These are phyloP conservation scores for Brenthis ino DNA, from an alignment of 2,888 invertebrate species.

Conservation along the genomic window DNA sequence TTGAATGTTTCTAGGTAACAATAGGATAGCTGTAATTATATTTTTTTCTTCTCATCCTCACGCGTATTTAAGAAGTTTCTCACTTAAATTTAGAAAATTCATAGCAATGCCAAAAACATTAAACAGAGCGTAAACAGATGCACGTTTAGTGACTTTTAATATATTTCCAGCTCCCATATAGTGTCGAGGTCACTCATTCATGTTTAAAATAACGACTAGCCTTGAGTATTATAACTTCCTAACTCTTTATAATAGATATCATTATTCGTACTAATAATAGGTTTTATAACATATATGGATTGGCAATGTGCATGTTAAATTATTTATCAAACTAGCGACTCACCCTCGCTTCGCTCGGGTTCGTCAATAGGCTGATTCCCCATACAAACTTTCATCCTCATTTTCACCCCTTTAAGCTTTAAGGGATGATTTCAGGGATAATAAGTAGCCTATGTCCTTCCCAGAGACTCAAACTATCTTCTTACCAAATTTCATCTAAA, in stretches of 20 bases:
- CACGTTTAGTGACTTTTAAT: slow-evolving; percentile 22
- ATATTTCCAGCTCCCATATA: slow-evolving; percentile 15
- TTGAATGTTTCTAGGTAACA: slow-evolving; percentile 22
- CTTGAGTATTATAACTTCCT: slow-evolving; percentile 26
- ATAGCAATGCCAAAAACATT: slow-evolving; percentile 64
- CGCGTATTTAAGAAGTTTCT: not conserved
- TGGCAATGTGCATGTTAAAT: too few relatives aligned
- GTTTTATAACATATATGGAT: not conserved
- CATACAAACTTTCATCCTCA: too few relatives aligned
- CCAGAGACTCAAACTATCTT: too few relatives aligned
- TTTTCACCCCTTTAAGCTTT: too few relatives aligned
- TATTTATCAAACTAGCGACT: too few relatives aligned
- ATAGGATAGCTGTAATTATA: slow-evolving; percentile 16
- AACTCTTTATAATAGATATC: slow-evolving; percentile 15
- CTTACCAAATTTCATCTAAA: too few relatives aligned
- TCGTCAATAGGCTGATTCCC: too few relatives aligned
- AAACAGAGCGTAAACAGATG: slow-evolving; percentile 59
- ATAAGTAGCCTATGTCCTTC: too few relatives aligned
- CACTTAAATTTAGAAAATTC: slow-evolving; percentile 7
- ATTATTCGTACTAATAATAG: slow-evolving; percentile 1
- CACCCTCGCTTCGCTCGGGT: too few relatives aligned
- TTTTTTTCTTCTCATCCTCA: not conserved
- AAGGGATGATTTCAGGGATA: too few relatives aligned
- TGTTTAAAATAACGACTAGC: slow-evolving; percentile 15
- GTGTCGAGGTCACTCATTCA: slow-evolving; percentile 32